Conservation (phyloP, 2,797 vertebrate species). For the Columba guinea region DNA sequence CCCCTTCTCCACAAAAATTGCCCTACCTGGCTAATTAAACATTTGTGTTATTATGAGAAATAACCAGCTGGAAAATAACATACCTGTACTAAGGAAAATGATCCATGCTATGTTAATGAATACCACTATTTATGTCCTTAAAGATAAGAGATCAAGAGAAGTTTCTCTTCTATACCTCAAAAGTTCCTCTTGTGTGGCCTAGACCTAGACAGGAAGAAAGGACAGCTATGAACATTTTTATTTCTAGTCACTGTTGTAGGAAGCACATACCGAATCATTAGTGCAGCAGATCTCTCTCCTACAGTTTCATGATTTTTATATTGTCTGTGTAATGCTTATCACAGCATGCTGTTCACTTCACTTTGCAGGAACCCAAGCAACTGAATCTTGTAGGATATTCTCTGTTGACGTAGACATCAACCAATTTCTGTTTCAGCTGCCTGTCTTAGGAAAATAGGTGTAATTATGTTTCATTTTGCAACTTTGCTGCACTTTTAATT, state of each 20-base stretch:
- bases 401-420: neutral
- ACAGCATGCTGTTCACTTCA: neutral
- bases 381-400: neutral
- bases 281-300: neutral
- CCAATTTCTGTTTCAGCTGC: neutral
- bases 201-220: neutral
- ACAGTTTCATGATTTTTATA: neutral
- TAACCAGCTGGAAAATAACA: neutral
- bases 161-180: neutral
- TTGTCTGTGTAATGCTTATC: neutral
- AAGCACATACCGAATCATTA: neutral
- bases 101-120: neutral
- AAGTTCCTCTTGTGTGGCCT: neutral
- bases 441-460: neutral
- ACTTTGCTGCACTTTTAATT: neutral
- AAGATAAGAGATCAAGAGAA: neutral
- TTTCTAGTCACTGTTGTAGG: neutral
- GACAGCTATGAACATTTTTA: neutral
- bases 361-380: neutral
- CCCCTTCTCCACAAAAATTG: neutral
- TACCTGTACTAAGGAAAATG: neutral
- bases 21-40: constrained; percentile 5
- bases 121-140: neutral
- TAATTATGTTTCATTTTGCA: neutral
- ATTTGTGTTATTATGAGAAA: neutral